phyloP scores from a whole-genome alignment of 2,888 invertebrate genomes.

The Polydrusus pterygomalis region DNA sequence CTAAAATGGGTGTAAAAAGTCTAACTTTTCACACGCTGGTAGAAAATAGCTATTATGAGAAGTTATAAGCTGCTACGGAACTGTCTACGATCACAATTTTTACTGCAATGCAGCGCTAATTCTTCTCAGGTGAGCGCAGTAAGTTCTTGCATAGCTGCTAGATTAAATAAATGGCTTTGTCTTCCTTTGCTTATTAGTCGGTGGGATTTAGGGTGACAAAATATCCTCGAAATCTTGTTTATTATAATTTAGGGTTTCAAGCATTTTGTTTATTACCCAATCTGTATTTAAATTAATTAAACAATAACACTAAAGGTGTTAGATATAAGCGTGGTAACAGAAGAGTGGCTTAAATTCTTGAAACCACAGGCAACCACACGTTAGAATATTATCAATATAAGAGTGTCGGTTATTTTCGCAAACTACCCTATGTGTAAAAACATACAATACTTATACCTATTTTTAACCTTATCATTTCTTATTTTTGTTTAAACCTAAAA shows the following conservation, averaged over 20 bases:
- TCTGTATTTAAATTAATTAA: not conserved
- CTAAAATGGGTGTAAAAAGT: too few species aligned
- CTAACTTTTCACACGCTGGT: too few species aligned
- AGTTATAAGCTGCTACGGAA: too few species aligned
- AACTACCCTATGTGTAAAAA: not conserved
- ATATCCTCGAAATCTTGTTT: too few species aligned
- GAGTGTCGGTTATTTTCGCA: not conserved
- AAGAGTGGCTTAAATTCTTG: constrained; percentile 17
- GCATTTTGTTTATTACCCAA: constrained; percentile 1
- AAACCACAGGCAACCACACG: not conserved
- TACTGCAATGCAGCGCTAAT: too few species aligned
- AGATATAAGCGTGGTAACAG: constrained; percentile 23
- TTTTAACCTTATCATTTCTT: not conserved
- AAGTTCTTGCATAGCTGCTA: too few species aligned
- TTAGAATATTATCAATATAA: not conserved
- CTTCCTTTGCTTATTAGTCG: too few species aligned
- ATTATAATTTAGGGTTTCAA: not conserved
- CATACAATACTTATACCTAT: not conserved
- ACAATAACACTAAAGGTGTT: constrained; percentile 19
- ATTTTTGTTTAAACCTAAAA: not conserved
- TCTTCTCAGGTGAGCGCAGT: too few species aligned
- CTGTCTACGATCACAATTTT: too few species aligned
- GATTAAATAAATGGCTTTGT: too few species aligned
- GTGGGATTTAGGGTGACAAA: too few species aligned
- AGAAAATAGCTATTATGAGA: too few species aligned